phyloP scores from a whole-genome alignment of 2,797 vertebrate species.

The Orestias chungarensis region DNA sequence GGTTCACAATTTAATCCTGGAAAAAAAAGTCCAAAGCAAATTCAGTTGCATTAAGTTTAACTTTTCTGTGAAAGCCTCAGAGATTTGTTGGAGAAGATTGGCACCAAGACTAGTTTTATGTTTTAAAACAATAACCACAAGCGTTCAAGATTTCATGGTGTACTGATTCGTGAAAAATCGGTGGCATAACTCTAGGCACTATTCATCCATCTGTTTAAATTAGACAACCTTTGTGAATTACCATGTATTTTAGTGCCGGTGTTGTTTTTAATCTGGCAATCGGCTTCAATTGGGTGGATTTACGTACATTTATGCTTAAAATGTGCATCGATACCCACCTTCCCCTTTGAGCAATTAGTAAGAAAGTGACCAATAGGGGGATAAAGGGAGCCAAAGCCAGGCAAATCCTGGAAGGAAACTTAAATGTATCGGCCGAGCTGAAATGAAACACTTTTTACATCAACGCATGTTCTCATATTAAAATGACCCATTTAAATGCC shows the following conservation, averaged over 20 bases:
- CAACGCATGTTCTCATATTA: too few species aligned
- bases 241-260: not conserved
- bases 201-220: not conserved
- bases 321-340: not conserved
- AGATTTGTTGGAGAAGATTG: too few species aligned
- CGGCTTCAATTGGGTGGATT: not conserved
- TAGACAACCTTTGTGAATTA: too few species aligned
- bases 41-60: too few species aligned
- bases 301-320: not conserved
- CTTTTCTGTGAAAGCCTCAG: too few species aligned
- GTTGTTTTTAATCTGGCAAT: not conserved
- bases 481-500: too few species aligned
- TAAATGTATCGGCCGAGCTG: not conserved
- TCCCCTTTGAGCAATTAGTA: not conserved
- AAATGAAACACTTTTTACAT: too few species aligned
- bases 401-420: not conserved
- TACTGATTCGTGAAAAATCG: too few species aligned
- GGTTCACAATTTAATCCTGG: not conserved
- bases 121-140: too few species aligned
- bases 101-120: too few species aligned
- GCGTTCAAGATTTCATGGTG: too few species aligned
- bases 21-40: not conserved
- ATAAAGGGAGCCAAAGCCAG: not conserved
- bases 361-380: not conserved
- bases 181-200: not conserved